Base-by-base conservation (phyloP, 2,113 vertebrate species). In the Baryphthengus martii region DNA sequence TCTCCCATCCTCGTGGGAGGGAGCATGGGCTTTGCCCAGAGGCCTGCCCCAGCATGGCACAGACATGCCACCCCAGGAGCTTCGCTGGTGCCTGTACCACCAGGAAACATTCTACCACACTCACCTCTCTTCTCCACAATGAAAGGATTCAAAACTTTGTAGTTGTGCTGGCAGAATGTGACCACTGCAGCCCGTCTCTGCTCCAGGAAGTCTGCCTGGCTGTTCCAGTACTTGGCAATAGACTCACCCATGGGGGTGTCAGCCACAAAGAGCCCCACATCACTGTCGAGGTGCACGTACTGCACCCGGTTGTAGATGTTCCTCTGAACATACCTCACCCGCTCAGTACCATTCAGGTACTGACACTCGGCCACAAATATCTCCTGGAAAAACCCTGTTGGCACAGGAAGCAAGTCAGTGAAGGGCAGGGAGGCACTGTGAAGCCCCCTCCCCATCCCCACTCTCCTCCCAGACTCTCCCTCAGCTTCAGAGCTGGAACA, bases 281-380 rank as follows among this genome's bases (percentile, higher is more conserved):
- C 62, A 12, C 39, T 63, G 39, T 63, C 39, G 18, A 63, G 42
- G 28, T 63, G 28, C 18, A 13, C 2, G 5, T 13, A 13, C 62
- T 42, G 39, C 39, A 42, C 26, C 62, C 39, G 26, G 62, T 63
- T 63, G 39, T 63, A 3, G 62, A 42, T 63, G 26, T 1, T 3
- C 26, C 17, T 29, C 7, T 3, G 1, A 26, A 63, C 10, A 14
- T 2, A 20, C 26, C 39, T 63, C 26, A 63, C 39, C 39, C 17
- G 29, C 62, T 42, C 28, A 19, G 40, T 65, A 40, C 62, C 28
- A 13, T 65, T 65, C 11, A 31, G 39, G 28, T 31, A 44, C 8
- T 65, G 62, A 31, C 62, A 65, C 37, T 44, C 40, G 3, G 1
- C 1, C 62, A 21, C 29, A 6, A 1, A 1, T 28, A 31, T 15